phyloP scores from a whole-genome alignment of 2,888 invertebrate genomes.

The Sympetrum striolatum region DNA sequence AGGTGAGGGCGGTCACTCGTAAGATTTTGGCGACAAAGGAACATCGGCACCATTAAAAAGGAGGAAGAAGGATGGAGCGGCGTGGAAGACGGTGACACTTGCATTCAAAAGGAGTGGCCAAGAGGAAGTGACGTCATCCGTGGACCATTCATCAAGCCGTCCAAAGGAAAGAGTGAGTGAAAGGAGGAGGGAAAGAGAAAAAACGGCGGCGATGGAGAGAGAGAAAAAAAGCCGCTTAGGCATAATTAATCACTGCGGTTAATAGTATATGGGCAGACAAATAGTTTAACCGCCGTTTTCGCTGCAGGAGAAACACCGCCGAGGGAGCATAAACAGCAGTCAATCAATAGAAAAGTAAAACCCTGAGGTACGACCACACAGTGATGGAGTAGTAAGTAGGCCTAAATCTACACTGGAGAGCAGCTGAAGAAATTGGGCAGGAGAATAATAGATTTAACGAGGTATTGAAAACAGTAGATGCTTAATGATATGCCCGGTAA shows the following conservation, averaged over 20 bases:
- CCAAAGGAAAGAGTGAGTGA: neutral
- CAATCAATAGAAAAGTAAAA: neutral
- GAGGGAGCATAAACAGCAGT: neutral
- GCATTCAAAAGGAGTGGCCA: slow-evolving; percentile 32
- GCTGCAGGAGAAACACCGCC: neutral
- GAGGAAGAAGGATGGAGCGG: neutral
- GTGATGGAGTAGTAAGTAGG: too few species aligned
- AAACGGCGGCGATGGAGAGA: neutral
- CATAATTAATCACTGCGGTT: slow-evolving; percentile 26
- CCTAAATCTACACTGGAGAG: too few species aligned
- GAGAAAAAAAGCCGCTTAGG: neutral
- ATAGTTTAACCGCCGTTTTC: slow-evolving; percentile 3
- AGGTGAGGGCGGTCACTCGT: slow-evolving; percentile 8
- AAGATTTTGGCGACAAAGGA: neutral
- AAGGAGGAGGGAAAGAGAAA: neutral
- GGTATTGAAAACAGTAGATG: too few species aligned
- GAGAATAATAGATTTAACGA: too few species aligned
- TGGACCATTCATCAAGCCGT: slow-evolving; percentile 24
- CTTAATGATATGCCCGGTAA: too few species aligned
- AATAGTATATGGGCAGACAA: slow-evolving; percentile 29
- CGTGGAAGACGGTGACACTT: slow-evolving; percentile 24
- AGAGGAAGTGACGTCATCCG: neutral
- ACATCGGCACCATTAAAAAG: neutral
- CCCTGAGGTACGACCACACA: too few species aligned
- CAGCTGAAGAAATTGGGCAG: too few species aligned